Evolutionary conservation across 2,888 invertebrate genomes (phyloP), one percentile per base, ranked within the genome.

Genomic region (Aporophyla lueneburgensis): DNA sequence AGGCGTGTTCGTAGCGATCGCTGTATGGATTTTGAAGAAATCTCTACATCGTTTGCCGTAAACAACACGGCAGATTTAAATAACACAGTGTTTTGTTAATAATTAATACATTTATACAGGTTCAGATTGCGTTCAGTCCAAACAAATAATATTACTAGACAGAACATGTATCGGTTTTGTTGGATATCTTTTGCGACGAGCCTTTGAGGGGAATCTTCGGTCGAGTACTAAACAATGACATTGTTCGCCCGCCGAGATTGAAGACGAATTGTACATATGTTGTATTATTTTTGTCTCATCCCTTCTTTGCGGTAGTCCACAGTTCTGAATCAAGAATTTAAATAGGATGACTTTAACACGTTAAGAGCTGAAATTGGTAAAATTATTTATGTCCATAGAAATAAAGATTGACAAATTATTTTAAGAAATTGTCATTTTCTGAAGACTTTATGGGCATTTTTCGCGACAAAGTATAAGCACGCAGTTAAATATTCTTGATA

Each of bases 1-100:
- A 95, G 93, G 90, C 95, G 91, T 94, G 95, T 95, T 92, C 91
- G 91, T 86, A 91, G 93, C 93, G 93, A 95, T 94, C 93, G 94
- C 92, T 94, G 91, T 91, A 90, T 90, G 92, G 93, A 93, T 93
- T 95, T 94, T 92, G 90, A 90, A 88, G 88, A 91, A 92, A 92
- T 92, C 93, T 94, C 91, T 91, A 90, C 90, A 91, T 91, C 90
- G 91, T 76, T 81, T 78, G 70, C 58, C 59, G 72, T 80, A 81
- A 85, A 85, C 63, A 76, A 81, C 71, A 66, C 46, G 24, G 24
- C 46, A 75, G 58, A 81, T 81, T 86, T 78, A 43, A 81, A 78
- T 76, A 76, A 79, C 63, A 46, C 16, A 58, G 54, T 46, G 51
- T 63, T 63, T 73, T 69, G 49, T 82, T 63, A 81, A 74, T 85